A percentile compares a stretch with the other conserved stretches of the same genome.
These are phyloP conservation scores for Hapalemur alaotrensis DNA, from an alignment of 2,797 vertebrate genomes.

Conservation along the genomic window DNA sequence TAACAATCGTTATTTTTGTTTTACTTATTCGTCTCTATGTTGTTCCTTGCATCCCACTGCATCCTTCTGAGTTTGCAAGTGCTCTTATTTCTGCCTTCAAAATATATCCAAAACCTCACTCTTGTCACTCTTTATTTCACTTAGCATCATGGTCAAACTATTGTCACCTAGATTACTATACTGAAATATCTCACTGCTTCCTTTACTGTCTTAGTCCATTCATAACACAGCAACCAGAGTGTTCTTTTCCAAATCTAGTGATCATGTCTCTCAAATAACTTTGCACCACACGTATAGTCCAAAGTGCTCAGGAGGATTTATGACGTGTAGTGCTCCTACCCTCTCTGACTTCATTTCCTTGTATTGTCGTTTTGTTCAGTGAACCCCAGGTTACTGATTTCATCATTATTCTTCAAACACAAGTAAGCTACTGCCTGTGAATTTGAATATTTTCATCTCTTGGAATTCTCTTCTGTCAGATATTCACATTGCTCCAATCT, in stretches of 20 bases:
- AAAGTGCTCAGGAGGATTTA: background rate
- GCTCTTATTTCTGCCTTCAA: background rate
- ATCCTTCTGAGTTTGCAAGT: background rate
- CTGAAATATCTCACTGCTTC: background rate
- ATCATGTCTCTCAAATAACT: background rate
- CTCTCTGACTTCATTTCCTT: background rate
- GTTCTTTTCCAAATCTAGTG: background rate
- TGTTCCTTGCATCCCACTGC: background rate
- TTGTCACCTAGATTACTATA: background rate
- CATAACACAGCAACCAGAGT: background rate
- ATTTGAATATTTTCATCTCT: background rate
- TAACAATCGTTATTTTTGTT: background rate
- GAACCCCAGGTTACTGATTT: background rate
- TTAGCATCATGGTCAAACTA: background rate
- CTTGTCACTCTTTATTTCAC: background rate
- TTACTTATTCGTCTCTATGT: background rate
- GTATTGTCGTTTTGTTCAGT: background rate
- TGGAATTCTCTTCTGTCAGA: background rate
- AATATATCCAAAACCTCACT: background rate
- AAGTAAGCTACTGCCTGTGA: background rate
- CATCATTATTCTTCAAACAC: background rate
- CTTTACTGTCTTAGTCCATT: background rate
- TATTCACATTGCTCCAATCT: background rate
- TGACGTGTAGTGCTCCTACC: accelerated
- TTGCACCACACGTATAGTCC: background rate